Evolutionary conservation across 1,140 invertebrate genomes (phyloP), one percentile per base, ranked within the genome.

Genomic region (Drosophila santomea): DNA sequence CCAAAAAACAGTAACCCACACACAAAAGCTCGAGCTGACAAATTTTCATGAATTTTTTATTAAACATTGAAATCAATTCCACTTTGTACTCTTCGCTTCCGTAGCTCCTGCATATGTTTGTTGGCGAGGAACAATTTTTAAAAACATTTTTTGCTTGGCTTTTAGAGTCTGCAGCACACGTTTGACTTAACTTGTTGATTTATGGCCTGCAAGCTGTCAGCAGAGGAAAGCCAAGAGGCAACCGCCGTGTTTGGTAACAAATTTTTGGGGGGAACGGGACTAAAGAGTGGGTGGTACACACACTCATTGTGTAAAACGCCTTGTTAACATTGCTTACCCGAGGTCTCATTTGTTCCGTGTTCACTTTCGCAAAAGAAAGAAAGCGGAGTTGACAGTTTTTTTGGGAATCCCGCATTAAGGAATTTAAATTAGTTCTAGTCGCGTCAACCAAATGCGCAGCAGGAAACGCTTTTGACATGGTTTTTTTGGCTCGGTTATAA

Each of bases 21-120:
- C 17, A 68, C 52, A 54, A 62, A 60, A 88, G 71, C 76, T 79
- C 58, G 57, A 60, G 71, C 84, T 89, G 84, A 89, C 84, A 89
- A 89, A 89, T 89, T 90, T 89, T 89, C 84, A 90, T 90, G 84
- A 89, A 89, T 89, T 89, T 89, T 89, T 89, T 89, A 89, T 89
- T 89, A 89, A 89, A 89, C 84, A 89, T 84, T 89, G 84, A 89
- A 89, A 89, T 89, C 84, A 89, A 89, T 89, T 89, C 84, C 77
- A 89, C 72, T 88, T 80, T 77, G 66, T 82, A 39, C 32, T 64
- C 36, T 52, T 66, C 59, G 57, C 32, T 55, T 36, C 43, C 58
- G 51, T 6, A 38, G 60, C 55, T 44, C 32, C 47, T 83, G 74
- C 79, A 88, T 79, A 50, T 85, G 78, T 64, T 47, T 57, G 60